These are phyloP conservation scores for Hemicrepidius hirtus DNA, from an alignment of 2,888 invertebrate species.

Conservation along the genomic window DNA sequence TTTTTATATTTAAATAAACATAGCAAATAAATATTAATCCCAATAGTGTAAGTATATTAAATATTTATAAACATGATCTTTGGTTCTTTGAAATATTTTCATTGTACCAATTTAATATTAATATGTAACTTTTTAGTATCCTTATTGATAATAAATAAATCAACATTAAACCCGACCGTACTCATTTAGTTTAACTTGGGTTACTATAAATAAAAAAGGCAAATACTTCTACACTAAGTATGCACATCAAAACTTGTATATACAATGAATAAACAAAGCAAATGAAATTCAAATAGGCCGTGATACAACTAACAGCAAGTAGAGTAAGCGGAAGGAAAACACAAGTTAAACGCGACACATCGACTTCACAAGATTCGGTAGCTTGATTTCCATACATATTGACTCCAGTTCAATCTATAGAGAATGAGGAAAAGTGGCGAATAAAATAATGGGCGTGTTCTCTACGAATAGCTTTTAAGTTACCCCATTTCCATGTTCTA, in stretches of 20 bases:
- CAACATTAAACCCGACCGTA: too few species aligned
- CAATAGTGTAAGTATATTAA: too few species aligned
- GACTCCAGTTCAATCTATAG: constrained; percentile 59
- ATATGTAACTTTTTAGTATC: too few species aligned
- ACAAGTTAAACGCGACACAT: constrained; percentile 24
- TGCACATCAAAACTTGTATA: too few species aligned
- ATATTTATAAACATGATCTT: too few species aligned
- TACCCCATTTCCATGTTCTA: constrained; percentile 1
- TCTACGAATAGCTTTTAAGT: constrained; percentile 11
- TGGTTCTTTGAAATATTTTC: too few species aligned
- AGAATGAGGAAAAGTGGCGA: constrained; percentile 56
- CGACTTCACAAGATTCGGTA: constrained; percentile 34
- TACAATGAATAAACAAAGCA: neutral
- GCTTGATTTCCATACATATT: constrained; percentile 68
- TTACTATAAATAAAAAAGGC: neutral
- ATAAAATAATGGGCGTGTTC: constrained; percentile 57
- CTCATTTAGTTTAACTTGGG: too few species aligned
- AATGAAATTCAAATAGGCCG: constrained; percentile 28
- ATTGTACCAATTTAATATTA: too few species aligned
- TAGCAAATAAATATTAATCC: neutral
- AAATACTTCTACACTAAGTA: too few species aligned
- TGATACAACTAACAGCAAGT: constrained; percentile 16
- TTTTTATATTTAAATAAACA: constrained; percentile 4
- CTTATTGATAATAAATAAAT: too few species aligned
- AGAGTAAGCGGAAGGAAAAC: constrained; percentile 33